Base-by-base conservation (phyloP, 35 echinoderm and acorn worm species). In the Lytechinus pictus region DNA sequence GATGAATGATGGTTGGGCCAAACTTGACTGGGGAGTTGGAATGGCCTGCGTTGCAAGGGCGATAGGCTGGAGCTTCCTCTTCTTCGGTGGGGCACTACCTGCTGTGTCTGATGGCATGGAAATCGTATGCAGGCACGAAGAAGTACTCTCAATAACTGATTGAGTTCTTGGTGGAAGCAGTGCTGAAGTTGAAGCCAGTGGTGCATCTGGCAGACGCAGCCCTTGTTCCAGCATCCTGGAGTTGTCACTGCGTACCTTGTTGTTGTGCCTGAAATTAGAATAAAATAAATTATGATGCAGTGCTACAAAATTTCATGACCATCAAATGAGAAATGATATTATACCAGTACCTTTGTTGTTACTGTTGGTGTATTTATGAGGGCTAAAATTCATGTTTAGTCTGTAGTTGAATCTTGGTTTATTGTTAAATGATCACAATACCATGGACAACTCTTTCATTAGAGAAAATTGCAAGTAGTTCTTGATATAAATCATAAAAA, bases 11-110 rank as follows among this genome's bases (percentile, higher is more conserved):
- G 6, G 9, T 56, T 13, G n/a, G 92, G 19, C n/a, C n/a, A n/a
- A n/a, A n/a, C n/a, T n/a, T n/a, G n/a, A n/a, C n/a, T n/a, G n/a
- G 92, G 56, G 29, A 19, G 92, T 27, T 94, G 53, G 92, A 11
- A 13, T 7, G 52, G 3, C 27, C 8, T 94, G 92, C 10, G 91
- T 5, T 24, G 91, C 19, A 52, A 19, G 7, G 27, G 92, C 53
- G 3, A 89, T 89, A 12, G 9, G 87, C 87, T 9, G 87, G 1
- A 9, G 51, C 11, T 6, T 89, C 87, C 57, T 8, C 57, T 13
- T 58, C 5, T 58, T 58, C 57, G 57, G 57, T 58, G 57, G 57
- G 9, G 57, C 57, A 58, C 9, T 58, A 58, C 57, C 57, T 10
- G 57, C 57, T 58, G 57, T 58, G 57, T 58, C 57, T 13, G 57